phyloP scores from a whole-genome alignment of 2,797 vertebrate species.

The Gymnocypris eckloni region DNA sequence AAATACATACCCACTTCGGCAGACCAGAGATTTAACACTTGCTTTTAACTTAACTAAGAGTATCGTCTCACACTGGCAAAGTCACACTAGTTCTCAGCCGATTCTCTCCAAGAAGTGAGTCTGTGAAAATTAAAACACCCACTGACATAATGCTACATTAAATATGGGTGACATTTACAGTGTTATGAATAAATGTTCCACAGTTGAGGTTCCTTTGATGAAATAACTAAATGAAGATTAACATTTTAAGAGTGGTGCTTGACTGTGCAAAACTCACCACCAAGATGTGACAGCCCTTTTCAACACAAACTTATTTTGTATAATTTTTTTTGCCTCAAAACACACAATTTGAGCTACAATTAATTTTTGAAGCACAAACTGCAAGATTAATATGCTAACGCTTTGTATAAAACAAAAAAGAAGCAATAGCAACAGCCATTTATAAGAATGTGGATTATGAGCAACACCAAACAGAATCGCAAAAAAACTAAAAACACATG shows the following conservation, averaged over 20 bases:
- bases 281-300: not conserved
- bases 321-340: not conserved
- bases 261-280: not conserved
- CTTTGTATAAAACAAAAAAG: not conserved
- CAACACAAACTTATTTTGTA: not conserved
- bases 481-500: not conserved
- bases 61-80: conserved; percentile 6
- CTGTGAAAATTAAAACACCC: conserved; percentile 26
- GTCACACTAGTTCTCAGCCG: conserved; percentile 11
- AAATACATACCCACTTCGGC: too few species aligned
- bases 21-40: too few species aligned
- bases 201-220: not conserved
- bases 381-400: not conserved
- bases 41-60: not conserved
- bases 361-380: not conserved
- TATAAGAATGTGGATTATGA: not conserved
- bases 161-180: conserved; percentile 35
- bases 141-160: conserved; percentile 1
- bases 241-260: not conserved
- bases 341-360: not conserved
- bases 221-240: not conserved
- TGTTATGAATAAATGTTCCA: conserved; percentile 19
- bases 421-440: not conserved
- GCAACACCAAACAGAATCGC: not conserved
- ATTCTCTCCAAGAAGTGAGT: conserved; percentile 1